Base-by-base conservation (phyloP, 2,797 vertebrate genomes). In the Paramormyrops hopkinsi region DNA sequence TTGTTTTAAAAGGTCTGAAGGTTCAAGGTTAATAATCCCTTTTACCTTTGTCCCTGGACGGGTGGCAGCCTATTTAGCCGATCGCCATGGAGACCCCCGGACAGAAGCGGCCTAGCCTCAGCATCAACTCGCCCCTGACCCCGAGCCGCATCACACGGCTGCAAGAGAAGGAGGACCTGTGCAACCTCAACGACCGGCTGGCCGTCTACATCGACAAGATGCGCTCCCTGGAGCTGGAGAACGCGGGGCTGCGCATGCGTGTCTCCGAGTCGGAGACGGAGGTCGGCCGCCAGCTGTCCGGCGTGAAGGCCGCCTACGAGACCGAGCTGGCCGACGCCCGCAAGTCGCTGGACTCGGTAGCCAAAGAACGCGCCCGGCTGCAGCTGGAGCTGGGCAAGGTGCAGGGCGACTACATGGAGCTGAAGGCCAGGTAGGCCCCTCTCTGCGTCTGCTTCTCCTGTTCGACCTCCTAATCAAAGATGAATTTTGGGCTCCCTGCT, bases 171-270 rank as follows among this genome's bases (percentile, higher is more conserved):
- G 98, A 99, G 90, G 98, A 99, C 17, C 94, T 99, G 92, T 95
- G 96, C 94, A 98, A 99, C 95, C 97, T 99, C 91, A 99, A 99
- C 0, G 98, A 99, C 93, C 97, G 98, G 0, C 92, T 99, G 95
- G 98, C 98, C 0, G 92, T 97, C 87, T 99, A 99, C 95, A 99
- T 99, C 88, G 98, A 99, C 92, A 98, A 98, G 91, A 98, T 99
- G 94, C 98, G 98, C 90, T 98, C 97, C 1, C 94, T 99, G 96
- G 98, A 99, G 96, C 59, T 91, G 2, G 98, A 99, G 94, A 99
- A 99, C 0, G 97, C 98, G 0, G 96, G 96, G 0, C 94, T 99
- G 91, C 94, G 97, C 48, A 91, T 98, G 87, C 97, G 98, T 92
- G 97, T 99, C 95, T 96, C 96, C 0, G 98, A 98, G 93, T 98